phyloP scores from a whole-genome alignment of 1,140 invertebrate genomes.

The Grapholita molesta region DNA sequence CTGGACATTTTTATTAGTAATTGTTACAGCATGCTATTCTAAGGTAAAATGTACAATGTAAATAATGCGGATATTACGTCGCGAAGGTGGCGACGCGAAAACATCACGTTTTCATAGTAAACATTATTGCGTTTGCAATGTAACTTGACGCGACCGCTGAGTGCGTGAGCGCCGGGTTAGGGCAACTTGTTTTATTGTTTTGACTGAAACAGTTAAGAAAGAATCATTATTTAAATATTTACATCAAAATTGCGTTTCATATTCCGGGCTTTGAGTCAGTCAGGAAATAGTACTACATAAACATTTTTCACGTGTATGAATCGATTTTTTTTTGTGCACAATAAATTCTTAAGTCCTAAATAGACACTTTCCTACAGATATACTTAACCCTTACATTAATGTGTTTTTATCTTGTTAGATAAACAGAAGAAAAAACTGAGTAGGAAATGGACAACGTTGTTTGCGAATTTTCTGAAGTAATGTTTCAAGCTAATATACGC shows the following conservation, averaged over 20 bases:
- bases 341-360: no score
- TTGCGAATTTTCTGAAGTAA: no score
- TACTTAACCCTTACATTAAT: no score
- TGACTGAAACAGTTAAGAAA: background rate
- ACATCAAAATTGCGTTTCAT: background rate
- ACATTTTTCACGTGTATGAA: no score
- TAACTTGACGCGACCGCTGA: slow-evolving; percentile 31
- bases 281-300: no score
- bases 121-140: slow-evolving; percentile 36
- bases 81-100: slow-evolving; percentile 25
- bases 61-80: background rate
- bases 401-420: no score
- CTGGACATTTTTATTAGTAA: no score
- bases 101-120: slow-evolving; percentile 42
- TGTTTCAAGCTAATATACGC: no score
- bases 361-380: no score
- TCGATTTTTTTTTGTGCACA: no score
- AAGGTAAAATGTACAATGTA: background rate
- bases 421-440: no score
- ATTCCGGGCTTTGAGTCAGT: background rate
- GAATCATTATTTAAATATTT: background rate
- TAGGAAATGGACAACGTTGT: no score
- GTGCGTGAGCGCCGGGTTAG: slow-evolving; percentile 16
- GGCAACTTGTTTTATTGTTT: slow-evolving; percentile 7
- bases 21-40: background rate